Evolutionary conservation across 2,113 vertebrate species (phyloP).

Genomic region (Probosciger aterrimus): DNA sequence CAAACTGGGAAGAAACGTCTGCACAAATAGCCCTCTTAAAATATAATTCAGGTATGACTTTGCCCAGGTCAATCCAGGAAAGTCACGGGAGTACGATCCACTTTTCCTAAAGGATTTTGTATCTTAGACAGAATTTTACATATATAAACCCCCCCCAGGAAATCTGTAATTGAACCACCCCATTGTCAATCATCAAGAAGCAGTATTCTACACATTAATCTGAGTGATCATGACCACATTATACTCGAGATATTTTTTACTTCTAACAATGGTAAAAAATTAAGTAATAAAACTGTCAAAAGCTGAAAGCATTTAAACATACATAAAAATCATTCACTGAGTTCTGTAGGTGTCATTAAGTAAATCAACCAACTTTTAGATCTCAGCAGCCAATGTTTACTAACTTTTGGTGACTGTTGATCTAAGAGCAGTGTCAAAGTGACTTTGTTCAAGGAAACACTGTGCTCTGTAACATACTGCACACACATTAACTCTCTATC

Average conservation of each 20-base stretch:
- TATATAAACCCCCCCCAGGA: neutral
- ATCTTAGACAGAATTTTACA: neutral
- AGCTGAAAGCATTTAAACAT: neutral
- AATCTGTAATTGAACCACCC: neutral
- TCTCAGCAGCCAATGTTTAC: neutral
- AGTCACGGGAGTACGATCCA: neutral
- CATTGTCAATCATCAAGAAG: neutral
- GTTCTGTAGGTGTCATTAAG: neutral
- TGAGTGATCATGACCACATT: neutral
- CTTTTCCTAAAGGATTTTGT: neutral
- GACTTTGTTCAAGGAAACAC: neutral
- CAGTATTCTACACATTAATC: neutral
- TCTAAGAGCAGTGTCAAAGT: neutral
- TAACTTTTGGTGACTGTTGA: neutral
- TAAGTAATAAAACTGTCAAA: neutral
- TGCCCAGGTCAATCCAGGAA: neutral
- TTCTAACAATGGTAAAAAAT: neutral
- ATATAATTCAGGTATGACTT: neutral
- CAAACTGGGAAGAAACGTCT: neutral
- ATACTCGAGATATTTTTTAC: neutral
- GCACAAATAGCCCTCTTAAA: neutral
- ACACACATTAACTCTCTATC: neutral
- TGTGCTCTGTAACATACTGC: neutral
- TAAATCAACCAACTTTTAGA: accelerated
- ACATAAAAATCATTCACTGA: neutral